These are phyloP conservation scores for Notoglanidium macrostoma DNA, from an alignment of 2,797 vertebrate genomes.

Conservation along the genomic window DNA sequence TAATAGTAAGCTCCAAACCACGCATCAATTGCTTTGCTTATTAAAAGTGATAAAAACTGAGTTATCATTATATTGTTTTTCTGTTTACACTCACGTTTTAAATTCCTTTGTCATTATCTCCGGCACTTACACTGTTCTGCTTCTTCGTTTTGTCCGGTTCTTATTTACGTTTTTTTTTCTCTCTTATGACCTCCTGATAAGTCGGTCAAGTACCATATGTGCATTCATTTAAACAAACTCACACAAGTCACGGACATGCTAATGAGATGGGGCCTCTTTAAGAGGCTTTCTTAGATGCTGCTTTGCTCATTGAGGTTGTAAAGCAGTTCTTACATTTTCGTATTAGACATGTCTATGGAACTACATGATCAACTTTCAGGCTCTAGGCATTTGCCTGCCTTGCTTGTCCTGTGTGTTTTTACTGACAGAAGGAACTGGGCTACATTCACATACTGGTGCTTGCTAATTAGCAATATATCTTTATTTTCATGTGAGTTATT, in stretches of 20 bases:
- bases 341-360: neutral
- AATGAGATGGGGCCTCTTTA: neutral
- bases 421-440: neutral
- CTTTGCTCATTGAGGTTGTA: neutral
- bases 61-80: neutral
- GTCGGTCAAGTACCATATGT: neutral
- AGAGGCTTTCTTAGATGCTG: neutral
- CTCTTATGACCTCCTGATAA: neutral
- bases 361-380: neutral
- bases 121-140: neutral
- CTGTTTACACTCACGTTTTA: neutral
- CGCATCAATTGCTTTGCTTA: neutral
- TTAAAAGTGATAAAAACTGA: neutral
- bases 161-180: neutral
- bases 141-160: neutral
- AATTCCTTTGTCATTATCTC: neutral
- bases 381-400: neutral
- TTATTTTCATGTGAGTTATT: neutral
- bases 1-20: neutral
- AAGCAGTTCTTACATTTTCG: neutral
- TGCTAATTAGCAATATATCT: constrained; percentile 1
- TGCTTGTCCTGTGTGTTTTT: neutral
- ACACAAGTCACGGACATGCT: neutral
- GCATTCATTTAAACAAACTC: neutral
- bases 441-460: neutral